Evolutionary conservation across 2,888 invertebrate species (phyloP), one percentile per base, ranked within the genome.

Genomic region (Antheraea yamamai): DNA sequence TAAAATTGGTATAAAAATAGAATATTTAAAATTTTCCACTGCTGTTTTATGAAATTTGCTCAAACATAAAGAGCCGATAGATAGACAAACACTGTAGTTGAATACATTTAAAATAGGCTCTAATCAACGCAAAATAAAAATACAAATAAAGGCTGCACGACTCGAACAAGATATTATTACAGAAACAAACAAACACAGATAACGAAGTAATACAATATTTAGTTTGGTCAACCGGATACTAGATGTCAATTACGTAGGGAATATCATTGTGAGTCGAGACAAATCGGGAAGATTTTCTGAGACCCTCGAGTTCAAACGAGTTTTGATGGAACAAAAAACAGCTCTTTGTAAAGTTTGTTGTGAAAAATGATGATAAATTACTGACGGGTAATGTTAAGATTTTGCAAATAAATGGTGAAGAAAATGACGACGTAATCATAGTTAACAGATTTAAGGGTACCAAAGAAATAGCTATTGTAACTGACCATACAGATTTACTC

Each of bases 71-170:
- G 30, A 66, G 3, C 4, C 26, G 14, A 66, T 66, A 26, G 16
- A 30, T 66, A 66, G 64, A 16, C 0, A 20, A 70, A 70, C 16
- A 39, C 7, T n/a, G n/a, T 70, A 10, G 70, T 8, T 20, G 39
- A n/a, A 20, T 70, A 39, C n/a, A 39, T 70, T 70, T 70, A n/a
- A 70, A n/a, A n/a, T 14, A 70, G n/a, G 10, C 8, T 70, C 70
- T 70, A 70, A 70, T 70, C 23, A 26, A 70, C n/a, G 12, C n/a
- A 70, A 70, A 70, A 35, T n/a, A 39, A n/a, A 39, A 39, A 39
- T 39, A 39, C 18, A 70, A 70, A 70, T n/a, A 70, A 39, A 39
- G 4, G n/a, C 47, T 55, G 73, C 73, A 72, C 73, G 73, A 70
- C 10, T 39, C n/a, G 3, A 70, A 39, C 23, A n/a, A 39, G 39